Evolutionary conservation across 2,113 vertebrate genomes (phyloP).

Genomic region (Strix aluco): DNA sequence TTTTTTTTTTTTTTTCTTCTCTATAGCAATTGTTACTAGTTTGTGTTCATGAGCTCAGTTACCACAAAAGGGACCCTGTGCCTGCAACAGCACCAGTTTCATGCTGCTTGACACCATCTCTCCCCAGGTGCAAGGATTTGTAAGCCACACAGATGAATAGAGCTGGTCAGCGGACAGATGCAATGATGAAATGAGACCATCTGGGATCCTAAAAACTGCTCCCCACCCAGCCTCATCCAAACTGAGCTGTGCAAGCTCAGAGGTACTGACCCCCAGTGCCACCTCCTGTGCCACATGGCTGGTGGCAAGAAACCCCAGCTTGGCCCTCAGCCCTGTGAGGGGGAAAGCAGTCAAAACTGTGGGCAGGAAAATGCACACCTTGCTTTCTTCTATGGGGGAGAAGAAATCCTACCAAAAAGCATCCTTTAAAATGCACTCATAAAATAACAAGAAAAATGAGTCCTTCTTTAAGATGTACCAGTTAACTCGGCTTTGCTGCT

Average conservation of each 20-base stretch:
- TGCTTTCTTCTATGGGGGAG: rapidly evolving
- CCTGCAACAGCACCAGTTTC: neutral
- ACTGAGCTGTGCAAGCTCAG: neutral
- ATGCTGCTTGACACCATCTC: rapidly evolving
- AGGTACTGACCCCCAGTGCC: neutral
- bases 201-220: neutral
- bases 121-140: neutral
- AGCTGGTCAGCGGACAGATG: neutral
- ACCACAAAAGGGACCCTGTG: neutral
- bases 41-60: neutral
- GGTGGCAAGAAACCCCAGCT: neutral
- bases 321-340: rapidly evolving
- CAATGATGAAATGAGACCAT: neutral
- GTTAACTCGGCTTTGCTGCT: neutral
- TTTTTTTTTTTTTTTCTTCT: too few species aligned
- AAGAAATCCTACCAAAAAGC: neutral
- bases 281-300: neutral
- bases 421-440: neutral
- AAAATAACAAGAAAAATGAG: rapidly evolving
- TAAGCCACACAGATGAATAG: neutral
- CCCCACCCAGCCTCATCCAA: neutral
- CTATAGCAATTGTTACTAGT: rapidly evolving
- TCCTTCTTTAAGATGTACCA: neutral
- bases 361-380: neutral
- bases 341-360: neutral